Base-by-base conservation (phyloP, 1,140 invertebrate genomes). In the Polypedilum pembai region DNA sequence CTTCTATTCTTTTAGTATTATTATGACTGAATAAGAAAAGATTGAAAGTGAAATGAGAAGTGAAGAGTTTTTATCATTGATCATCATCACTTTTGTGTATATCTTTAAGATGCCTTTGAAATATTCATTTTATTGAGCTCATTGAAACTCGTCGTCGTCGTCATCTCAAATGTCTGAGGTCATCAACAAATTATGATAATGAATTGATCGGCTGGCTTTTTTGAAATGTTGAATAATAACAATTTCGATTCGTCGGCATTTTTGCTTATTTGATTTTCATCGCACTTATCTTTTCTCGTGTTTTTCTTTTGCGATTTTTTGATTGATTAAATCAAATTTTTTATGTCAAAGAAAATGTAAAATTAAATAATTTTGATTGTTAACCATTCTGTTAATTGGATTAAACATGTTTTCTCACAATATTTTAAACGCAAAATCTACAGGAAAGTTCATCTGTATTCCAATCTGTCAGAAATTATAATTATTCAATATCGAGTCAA, bases 131-230 rank as follows among this genome's bases (percentile, higher is more conserved):
- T 56, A 56, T 56, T n/a, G n/a, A 56, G 12, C 45, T 56, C 12
- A 56, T 56, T 56, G 12, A 56, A 56, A 56, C 45, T n/a, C n/a
- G 45, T 56, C n/a, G 45, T 56, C n/a, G 45, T 56, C 45, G n/a
- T 4, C 15, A 8, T 56, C 45, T 56, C 8, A 56, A 56, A 56
- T 56, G 45, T 56, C 45, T 56, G 45, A 56, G 45, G 45, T 56
- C 45, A 56, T 56, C 45, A 56, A 56, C 45, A 56, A 56, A 56
- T 56, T 56, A 56, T 56, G 45, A 56, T 56, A 56, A 56, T 56
- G 45, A 56, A 56, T 56, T 56, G 45, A 56, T 56, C 12, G 45
- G 45, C 15, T n/a, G 45, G 45, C 12, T n/a, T 33, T 33, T 33
- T 33, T 33, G 24, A 56, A 56, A 56, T n/a, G 8, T 56, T 56